phyloP scores from a whole-genome alignment of 2,888 invertebrate genomes.

The Drosophila melanosoma region DNA sequence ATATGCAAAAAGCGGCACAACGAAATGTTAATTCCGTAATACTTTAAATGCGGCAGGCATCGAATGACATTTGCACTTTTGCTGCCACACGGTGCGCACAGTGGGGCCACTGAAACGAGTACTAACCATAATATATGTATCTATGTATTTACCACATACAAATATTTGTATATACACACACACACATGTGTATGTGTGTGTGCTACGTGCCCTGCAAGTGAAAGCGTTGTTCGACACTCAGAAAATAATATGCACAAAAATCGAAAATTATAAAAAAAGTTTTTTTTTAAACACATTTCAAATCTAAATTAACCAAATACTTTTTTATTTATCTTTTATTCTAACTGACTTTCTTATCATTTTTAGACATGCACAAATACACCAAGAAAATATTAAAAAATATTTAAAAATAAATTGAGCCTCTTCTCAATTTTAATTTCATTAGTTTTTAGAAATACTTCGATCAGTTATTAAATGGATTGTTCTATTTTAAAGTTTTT shows the following conservation, averaged over 20 bases:
- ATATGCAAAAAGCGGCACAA: conserved; percentile 72
- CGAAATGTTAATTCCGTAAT: conserved; percentile 79
- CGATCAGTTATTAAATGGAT: too few relatives aligned
- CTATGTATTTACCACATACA: neutral
- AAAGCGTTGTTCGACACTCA: conserved; percentile 46
- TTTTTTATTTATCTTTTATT: too few relatives aligned
- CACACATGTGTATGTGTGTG: conserved; percentile 11
- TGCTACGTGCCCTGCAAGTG: conserved; percentile 69
- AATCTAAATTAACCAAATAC: neutral
- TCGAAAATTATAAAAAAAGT: neutral
- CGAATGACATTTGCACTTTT: conserved; percentile 83
- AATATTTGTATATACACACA: neutral
- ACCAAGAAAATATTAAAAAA: too few relatives aligned
- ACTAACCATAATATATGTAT: conserved; percentile 33
- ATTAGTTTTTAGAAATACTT: too few relatives aligned
- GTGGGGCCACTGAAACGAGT: conserved; percentile 64
- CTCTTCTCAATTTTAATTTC: too few relatives aligned
- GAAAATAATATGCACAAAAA: neutral
- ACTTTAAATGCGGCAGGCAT: conserved; percentile 80
- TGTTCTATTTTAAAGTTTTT: neutral
- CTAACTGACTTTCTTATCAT: neutral
- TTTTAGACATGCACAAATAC: neutral
- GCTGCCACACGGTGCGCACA: conserved; percentile 72
- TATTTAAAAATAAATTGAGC: too few relatives aligned
- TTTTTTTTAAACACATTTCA: neutral